A percentile compares a stretch with the other conserved stretches of the same genome.
Evolutionary conservation across 1,140 invertebrate genomes (phyloP).

Genomic region (Papilio machaon): DNA sequence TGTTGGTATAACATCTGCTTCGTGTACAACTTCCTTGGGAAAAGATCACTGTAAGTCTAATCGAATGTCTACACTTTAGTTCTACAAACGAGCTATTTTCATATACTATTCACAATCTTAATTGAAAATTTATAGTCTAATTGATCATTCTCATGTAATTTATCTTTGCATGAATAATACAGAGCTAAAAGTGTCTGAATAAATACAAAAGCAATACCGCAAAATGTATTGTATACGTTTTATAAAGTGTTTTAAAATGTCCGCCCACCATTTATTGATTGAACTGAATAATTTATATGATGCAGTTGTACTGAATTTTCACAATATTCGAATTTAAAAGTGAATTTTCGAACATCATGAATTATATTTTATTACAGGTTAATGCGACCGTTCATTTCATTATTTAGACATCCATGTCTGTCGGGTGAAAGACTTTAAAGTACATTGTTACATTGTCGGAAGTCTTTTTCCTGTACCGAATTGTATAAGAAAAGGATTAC

Average conservation of each 20-base stretch:
- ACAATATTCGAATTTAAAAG: not conserved
- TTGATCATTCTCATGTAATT: not conserved
- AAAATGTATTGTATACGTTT: not conserved
- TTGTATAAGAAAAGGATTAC: not conserved
- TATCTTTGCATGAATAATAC: not conserved
- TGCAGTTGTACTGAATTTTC: not conserved
- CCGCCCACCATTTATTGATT: not conserved
- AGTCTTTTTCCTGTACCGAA: not conserved
- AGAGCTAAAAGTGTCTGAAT: not conserved
- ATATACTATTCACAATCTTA: not conserved
- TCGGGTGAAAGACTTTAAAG: not conserved
- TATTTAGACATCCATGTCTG: not conserved
- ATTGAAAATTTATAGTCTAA: conserved; percentile 2
- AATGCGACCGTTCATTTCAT: not conserved
- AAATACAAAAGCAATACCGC: not conserved
- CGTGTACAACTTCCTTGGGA: not conserved
- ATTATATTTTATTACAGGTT: not conserved
- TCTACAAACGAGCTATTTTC: not conserved
- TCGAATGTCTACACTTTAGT: not conserved
- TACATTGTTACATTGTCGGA: too few species aligned
- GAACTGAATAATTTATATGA: too few species aligned
- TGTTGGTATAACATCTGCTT: conserved; percentile 18
- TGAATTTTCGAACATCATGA: not conserved
- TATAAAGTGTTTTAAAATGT: conserved; percentile 6
- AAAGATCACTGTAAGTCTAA: not conserved